Evolutionary conservation across 2,113 vertebrate genomes (phyloP).

Genomic region (Bos indicus): DNA sequence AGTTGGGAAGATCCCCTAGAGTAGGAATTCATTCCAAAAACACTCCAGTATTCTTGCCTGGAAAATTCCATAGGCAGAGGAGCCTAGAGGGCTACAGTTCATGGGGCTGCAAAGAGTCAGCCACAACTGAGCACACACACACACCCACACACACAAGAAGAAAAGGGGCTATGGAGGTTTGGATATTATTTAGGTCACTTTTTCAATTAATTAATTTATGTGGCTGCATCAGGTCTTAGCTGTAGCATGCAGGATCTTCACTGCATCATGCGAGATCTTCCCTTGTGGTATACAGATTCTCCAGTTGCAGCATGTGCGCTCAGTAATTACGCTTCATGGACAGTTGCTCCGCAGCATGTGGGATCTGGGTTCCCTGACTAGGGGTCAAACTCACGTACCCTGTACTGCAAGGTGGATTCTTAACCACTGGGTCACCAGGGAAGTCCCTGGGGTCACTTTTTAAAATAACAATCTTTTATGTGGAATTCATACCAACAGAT

Average conservation of each 20-base stretch:
- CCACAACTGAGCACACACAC: neutral
- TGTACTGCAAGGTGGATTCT: neutral
- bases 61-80: neutral
- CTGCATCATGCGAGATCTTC: fast-evolving
- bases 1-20: neutral
- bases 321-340: neutral
- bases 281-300: neutral
- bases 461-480: neutral
- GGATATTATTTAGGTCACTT: neutral
- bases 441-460: neutral
- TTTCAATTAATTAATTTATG: neutral
- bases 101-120: neutral
- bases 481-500: neutral
- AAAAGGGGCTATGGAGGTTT: neutral
- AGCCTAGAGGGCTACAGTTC: neutral
- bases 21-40: neutral
- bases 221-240: neutral
- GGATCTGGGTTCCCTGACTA: neutral
- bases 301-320: neutral
- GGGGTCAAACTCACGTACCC: neutral
- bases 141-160: neutral
- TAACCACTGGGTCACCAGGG: neutral
- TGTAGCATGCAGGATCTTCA: neutral
- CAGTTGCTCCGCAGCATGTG: neutral
- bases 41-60: neutral